A percentile compares a stretch with the other conserved stretches of the same genome.
phyloP scores from a whole-genome alignment of 2,888 invertebrate genomes.

The Acanthosepion lycidas region DNA sequence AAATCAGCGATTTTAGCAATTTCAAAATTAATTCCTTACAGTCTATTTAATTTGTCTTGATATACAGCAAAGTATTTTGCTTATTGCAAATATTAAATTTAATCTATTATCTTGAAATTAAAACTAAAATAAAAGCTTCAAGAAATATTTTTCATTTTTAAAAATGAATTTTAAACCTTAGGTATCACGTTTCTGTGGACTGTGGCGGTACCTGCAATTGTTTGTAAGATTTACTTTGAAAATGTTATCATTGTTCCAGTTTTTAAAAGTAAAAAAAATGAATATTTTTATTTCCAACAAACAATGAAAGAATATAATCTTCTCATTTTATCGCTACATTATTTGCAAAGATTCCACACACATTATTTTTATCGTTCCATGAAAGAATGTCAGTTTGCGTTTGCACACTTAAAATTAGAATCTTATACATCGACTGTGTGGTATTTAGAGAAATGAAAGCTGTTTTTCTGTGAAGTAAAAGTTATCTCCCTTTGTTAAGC shows the following conservation, averaged over 20 bases:
- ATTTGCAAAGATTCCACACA: not conserved
- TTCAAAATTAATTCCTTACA: too few species aligned
- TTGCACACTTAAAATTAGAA: not conserved
- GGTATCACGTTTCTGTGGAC: too few species aligned
- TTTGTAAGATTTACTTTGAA: not conserved
- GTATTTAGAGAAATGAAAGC: not conserved
- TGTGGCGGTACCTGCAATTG: too few species aligned
- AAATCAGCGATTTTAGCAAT: too few species aligned
- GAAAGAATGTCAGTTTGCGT: not conserved
- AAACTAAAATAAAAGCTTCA: too few species aligned
- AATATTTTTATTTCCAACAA: not conserved
- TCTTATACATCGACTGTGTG: too few species aligned
- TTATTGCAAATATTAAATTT: too few species aligned
- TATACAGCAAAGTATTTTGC: too few species aligned
- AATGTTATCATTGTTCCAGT: not conserved
- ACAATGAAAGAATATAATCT: not conserved
- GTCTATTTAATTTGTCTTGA: too few species aligned
- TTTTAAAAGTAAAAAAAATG: not conserved
- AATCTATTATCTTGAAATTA: too few species aligned
- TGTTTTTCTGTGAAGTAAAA: not conserved
- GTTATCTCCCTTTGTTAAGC: not conserved
- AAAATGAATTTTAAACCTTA: too few species aligned
- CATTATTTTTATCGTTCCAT: not conserved
- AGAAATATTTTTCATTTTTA: too few species aligned
- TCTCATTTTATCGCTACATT: not conserved